Base-by-base conservation (phyloP, 2,888 invertebrate genomes). In the Muscina levida region DNA sequence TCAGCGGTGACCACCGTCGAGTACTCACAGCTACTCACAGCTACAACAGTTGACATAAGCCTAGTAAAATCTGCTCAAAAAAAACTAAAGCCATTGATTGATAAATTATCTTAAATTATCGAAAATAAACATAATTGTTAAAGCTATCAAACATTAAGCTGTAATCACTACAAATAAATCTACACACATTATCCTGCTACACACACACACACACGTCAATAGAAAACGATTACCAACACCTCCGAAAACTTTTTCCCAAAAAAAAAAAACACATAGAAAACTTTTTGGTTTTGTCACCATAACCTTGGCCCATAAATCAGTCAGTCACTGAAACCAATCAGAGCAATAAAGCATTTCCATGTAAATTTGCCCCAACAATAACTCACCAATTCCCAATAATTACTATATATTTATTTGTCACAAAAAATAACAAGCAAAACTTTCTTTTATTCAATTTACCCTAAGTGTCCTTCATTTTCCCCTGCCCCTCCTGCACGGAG, bases 311-410 rank as follows among this genome's bases (percentile, higher is more conserved):
- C 62, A 51, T 17, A 37, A 37, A 59, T 42, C 62, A 62, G 22
- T 39, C 39, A 59, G 13, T 56, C 24, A 19, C 17, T 39, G 37
- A 11, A 19, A 37, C 22, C 22, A 62, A 39, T 62, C 22, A 62
- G 13, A 39, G 62, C 39, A 42, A 62, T 62, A 62, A 62, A 62
- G 13, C 62, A 62, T 62, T 42, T 42, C 11, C 8, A 31, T 31
- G 3, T 31, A 31, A 3, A 15, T 57, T 37, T 57, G 15, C 24
- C n/a, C 56, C 13, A n/a, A 56, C 57, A 57, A 31, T 31, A 31
- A 15, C n/a, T 11, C 39, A 37, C 62, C 62, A 62, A 62, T 6
- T 4, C 22, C 53, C 13, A 24, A 22, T 24, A 13, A n/a, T 53
- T 53, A 22, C 53, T 22, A 53, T 22, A 53, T 24, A 53, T 53